A percentile compares a stretch with the other conserved stretches of the same genome.
These are phyloP conservation scores for Aleiodes alternator DNA, from an alignment of 2,888 invertebrate genomes.

Conservation along the genomic window DNA sequence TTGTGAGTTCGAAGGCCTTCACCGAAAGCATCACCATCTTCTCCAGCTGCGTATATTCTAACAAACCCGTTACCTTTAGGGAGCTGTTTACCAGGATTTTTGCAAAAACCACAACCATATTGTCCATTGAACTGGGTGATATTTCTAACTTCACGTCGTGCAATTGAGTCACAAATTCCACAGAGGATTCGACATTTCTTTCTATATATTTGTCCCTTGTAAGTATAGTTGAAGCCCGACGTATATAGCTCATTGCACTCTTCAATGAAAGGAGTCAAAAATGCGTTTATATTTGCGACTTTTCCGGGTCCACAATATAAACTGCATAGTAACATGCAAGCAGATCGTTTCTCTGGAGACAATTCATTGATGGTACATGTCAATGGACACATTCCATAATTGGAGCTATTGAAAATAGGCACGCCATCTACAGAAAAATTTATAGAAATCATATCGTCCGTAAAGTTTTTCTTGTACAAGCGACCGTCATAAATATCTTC, in stretches of 20 bases:
- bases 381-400: conserved; percentile 32
- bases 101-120: conserved; percentile 54
- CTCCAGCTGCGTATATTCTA: conserved; percentile 49
- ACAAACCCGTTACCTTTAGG: conserved; percentile 44
- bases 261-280: conserved; percentile 44
- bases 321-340: conserved; percentile 41
- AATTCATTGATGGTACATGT: conserved; percentile 50
- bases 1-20: conserved; percentile 34
- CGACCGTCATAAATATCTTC: conserved; percentile 44
- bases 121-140: conserved; percentile 49
- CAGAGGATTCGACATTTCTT: conserved; percentile 44
- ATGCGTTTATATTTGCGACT: too few relatives aligned
- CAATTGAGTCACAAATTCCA: conserved; percentile 49
- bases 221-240: conserved; percentile 47
- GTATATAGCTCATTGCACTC: conserved; percentile 40
- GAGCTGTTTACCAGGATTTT: conserved; percentile 47
- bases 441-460: conserved; percentile 32
- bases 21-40: conserved; percentile 31
- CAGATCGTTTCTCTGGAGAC: conserved; percentile 34
- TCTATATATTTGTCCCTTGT: conserved; percentile 20
- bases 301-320: too few relatives aligned
- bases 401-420: conserved; percentile 35
- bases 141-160: conserved; percentile 42
- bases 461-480: conserved; percentile 29
- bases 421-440: conserved; percentile 39